phyloP scores from a whole-genome alignment of 2,113 vertebrate species.

The Heloderma charlesbogerti region DNA sequence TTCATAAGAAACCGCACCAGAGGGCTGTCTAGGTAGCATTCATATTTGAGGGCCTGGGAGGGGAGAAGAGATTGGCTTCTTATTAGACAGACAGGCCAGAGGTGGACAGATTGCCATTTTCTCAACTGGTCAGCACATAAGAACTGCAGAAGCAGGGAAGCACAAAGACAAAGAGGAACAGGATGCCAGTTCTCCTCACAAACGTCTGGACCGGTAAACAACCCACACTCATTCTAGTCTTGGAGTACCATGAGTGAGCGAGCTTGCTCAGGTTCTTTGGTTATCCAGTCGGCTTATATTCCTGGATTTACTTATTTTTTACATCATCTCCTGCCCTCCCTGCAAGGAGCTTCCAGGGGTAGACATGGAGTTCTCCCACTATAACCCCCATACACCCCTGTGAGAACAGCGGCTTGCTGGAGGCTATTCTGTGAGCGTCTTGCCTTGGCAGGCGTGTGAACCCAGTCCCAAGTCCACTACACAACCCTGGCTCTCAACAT shows the following conservation, averaged over 20 bases:
- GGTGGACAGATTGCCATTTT: background rate
- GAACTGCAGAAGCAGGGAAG: background rate
- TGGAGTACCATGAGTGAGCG: background rate
- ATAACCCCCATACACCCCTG: too few relatives aligned
- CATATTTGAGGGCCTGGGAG: constrained; percentile 92
- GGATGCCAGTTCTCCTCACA: background rate
- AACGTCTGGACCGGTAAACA: background rate
- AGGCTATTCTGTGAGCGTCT: too few relatives aligned
- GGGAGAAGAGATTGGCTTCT: background rate
- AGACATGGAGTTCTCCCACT: too few relatives aligned
- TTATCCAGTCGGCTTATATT: background rate
- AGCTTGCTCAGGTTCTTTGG: background rate
- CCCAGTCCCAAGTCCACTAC: too few relatives aligned
- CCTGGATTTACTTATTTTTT: too few relatives aligned
- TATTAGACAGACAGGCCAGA: background rate
- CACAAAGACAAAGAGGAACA: background rate
- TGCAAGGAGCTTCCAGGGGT: too few relatives aligned
- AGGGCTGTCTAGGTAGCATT: constrained; percentile 97
- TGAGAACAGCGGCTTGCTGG: too few relatives aligned
- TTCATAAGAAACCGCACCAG: constrained; percentile 95
- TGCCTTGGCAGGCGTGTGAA: too few relatives aligned
- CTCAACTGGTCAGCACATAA: background rate
- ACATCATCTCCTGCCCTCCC: too few relatives aligned
- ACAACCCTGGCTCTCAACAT: too few relatives aligned
- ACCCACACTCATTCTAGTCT: background rate